Percentiles rank a stretch among this genome's conserved stretches.
Evolutionary conservation across 1,140 invertebrate species (phyloP).

Genomic region (Stratiolaelaps scimitus): DNA sequence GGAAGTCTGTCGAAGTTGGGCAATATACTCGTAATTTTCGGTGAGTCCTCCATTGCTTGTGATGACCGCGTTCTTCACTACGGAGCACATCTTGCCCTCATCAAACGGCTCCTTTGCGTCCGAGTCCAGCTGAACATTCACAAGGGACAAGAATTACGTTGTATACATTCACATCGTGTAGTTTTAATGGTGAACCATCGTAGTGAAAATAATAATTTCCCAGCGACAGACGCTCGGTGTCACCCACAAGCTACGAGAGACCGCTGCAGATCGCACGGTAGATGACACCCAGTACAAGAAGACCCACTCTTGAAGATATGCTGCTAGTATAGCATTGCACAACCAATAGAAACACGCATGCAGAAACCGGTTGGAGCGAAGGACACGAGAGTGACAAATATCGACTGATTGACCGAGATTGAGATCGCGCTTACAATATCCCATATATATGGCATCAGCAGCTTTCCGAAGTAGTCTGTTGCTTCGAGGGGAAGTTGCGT

Average conservation of each 20-base stretch:
- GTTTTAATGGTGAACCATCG: too few species aligned
- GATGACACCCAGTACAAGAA: too few species aligned
- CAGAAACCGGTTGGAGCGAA: too few species aligned
- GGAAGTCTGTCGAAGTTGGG: conserved; percentile 57
- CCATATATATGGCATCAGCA: conserved; percentile 71
- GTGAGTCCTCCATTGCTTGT: conserved; percentile 86
- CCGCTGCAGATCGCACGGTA: too few species aligned
- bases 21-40: conserved; percentile 85
- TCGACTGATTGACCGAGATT: too few species aligned
- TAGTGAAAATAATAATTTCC: too few species aligned
- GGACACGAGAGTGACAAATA: too few species aligned
- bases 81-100: conserved; percentile 58
- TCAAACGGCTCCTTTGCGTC: conserved; percentile 71
- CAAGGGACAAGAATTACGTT: conserved; percentile 11
- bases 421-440: conserved; percentile 60
- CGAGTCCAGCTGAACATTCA: conserved; percentile 54
- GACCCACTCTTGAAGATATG: too few species aligned
- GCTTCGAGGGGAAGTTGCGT: conserved; percentile 92
- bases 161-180: neutral
- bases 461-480: conserved; percentile 92
- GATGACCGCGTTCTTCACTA: conserved; percentile 80
- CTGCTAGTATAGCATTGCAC: too few species aligned
- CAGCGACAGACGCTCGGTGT: too few species aligned
- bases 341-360: too few species aligned
- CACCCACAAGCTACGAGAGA: too few species aligned